These are phyloP conservation scores for Drosophila siamana DNA, from an alignment of 2,888 invertebrate species.

Conservation along the genomic window DNA sequence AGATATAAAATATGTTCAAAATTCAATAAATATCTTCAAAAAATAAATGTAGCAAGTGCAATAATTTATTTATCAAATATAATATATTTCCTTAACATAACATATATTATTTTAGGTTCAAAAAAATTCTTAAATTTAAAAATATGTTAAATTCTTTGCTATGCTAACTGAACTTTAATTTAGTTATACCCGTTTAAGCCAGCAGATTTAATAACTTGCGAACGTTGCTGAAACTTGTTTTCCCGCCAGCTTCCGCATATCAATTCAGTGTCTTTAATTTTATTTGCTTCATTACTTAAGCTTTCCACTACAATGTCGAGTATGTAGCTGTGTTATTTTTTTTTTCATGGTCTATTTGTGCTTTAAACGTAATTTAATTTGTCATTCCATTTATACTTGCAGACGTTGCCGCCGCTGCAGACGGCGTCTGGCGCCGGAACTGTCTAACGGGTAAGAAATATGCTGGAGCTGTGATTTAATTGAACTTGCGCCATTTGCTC, in stretches of 20 bases:
- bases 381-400: slow-evolving; percentile 71
- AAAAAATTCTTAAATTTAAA: too few relatives aligned
- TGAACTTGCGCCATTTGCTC: slow-evolving; percentile 68
- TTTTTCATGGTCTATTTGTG: slow-evolving; percentile 39
- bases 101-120: too few relatives aligned
- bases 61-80: too few relatives aligned
- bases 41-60: too few relatives aligned
- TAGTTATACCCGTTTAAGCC: neutral
- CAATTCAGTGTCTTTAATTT: slow-evolving; percentile 43
- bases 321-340: slow-evolving; percentile 21
- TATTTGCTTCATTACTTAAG: slow-evolving; percentile 19
- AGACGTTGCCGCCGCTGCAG: slow-evolving; percentile 72
- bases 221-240: neutral
- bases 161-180: neutral
- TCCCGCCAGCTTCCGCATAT: slow-evolving; percentile 35
- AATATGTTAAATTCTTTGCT: too few relatives aligned
- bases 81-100: too few relatives aligned
- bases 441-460: slow-evolving; percentile 81
- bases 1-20: too few relatives aligned
- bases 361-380: slow-evolving; percentile 82
- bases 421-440: slow-evolving; percentile 79
- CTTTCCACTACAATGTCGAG: slow-evolving; percentile 28
- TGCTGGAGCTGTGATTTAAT: slow-evolving; percentile 78
- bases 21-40: too few relatives aligned
- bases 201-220: too few relatives aligned